phyloP scores from a whole-genome alignment of 2,113 vertebrate species.

The Hyaena hyaena region DNA sequence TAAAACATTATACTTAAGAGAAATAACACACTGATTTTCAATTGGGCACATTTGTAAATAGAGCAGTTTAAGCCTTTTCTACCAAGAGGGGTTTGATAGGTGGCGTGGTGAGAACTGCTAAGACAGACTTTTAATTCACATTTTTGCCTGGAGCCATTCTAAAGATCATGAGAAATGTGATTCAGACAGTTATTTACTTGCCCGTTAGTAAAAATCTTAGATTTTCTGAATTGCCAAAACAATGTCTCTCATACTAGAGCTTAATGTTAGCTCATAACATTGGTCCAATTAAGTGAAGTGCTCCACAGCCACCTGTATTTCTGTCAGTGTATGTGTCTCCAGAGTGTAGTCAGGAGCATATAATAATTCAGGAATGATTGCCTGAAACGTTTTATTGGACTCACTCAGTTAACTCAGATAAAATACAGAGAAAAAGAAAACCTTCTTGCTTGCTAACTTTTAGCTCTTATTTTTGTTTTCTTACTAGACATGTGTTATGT shows the following conservation, averaged over 20 bases:
- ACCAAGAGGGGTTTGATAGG: constrained; percentile 16
- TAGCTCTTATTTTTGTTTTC: not conserved
- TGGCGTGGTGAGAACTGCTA: not conserved
- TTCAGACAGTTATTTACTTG: constrained; percentile 57
- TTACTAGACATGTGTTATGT: not conserved
- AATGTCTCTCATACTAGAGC: constrained; percentile 54
- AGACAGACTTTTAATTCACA: constrained; percentile 51
- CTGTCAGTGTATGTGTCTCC: constrained; percentile 5
- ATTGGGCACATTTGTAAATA: not conserved
- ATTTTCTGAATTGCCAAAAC: constrained; percentile 59
- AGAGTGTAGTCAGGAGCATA: constrained; percentile 51
- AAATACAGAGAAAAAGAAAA: constrained; percentile 61
- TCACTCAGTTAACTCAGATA: constrained; percentile 67
- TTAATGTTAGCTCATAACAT: constrained; percentile 62
- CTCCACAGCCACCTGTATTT: constrained; percentile 62
- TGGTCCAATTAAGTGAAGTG: constrained; percentile 76
- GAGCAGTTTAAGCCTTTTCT: constrained; percentile 27
- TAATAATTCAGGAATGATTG: constrained; percentile 76
- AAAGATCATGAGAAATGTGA: constrained; percentile 28
- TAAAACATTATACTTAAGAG: not conserved
- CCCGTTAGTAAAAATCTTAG: constrained; percentile 57
- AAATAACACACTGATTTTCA: not conserved
- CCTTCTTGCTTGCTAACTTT: not conserved
- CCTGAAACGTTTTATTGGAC: constrained; percentile 70
- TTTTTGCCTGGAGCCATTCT: constrained; percentile 37